These are phyloP conservation scores for Ditula angustiorana DNA, from an alignment of 2,888 invertebrate species.

Conservation along the genomic window DNA sequence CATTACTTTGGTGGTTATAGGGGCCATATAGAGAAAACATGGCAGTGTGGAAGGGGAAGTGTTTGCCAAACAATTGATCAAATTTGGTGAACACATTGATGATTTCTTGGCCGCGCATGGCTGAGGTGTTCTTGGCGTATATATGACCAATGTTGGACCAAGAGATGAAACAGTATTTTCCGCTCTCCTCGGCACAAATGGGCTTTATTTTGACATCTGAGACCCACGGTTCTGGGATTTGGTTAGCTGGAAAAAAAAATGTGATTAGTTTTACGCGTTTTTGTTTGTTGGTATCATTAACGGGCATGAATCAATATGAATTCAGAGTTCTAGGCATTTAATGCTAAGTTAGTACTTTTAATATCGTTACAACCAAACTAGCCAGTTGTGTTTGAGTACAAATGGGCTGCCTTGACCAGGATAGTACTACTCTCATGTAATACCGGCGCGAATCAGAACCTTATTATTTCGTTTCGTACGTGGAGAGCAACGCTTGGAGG, in stretches of 20 bases:
- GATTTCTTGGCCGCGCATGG: slow-evolving; percentile 88
- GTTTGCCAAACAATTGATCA: slow-evolving; percentile 89
- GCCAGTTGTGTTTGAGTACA: no score
- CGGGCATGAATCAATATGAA: no score
- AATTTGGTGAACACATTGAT: slow-evolving; percentile 89
- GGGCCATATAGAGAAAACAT: slow-evolving; percentile 90
- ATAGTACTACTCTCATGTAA: no score
- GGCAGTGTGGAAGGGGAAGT: slow-evolving; percentile 80
- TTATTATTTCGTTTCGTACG: no score
- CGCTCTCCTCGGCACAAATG: slow-evolving; percentile 85
- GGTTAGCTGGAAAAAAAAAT: slow-evolving; percentile 52
- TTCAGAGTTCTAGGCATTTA: no score
- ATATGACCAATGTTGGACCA: slow-evolving; percentile 90
- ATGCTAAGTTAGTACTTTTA: no score
- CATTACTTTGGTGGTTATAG: slow-evolving; percentile 86
- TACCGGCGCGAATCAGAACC: no score
- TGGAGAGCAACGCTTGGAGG: no score
- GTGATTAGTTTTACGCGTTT: not conserved
- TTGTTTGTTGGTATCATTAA: no score
- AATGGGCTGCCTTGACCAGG: no score
- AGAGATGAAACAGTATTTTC: slow-evolving; percentile 86
- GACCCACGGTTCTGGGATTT: slow-evolving; percentile 77
- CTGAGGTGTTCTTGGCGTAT: slow-evolving; percentile 85
- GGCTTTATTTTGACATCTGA: slow-evolving; percentile 73
- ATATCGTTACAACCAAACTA: no score